A percentile compares a stretch with the other conserved stretches of the same genome.
These are phyloP conservation scores for Geopemphigus sp. DNA, from an alignment of 1,140 invertebrate species.

Conservation along the genomic window DNA sequence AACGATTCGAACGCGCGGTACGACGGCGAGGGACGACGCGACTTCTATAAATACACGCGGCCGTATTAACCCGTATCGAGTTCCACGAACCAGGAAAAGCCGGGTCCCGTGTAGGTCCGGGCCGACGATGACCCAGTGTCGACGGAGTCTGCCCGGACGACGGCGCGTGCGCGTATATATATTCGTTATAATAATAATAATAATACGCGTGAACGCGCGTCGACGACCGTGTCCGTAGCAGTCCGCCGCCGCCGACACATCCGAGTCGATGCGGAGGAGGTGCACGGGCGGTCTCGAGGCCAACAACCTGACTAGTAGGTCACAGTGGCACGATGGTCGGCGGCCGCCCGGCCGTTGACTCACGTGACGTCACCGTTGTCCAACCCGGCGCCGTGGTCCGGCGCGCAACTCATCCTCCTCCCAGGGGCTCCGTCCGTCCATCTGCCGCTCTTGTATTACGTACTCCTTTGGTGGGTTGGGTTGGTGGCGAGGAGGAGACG, in stretches of 20 bases:
- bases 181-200: too few relatives aligned
- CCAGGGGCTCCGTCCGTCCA: too few relatives aligned
- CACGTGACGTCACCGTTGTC: constrained; percentile 46
- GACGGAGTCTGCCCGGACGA: constrained; percentile 12
- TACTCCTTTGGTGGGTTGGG: too few relatives aligned
- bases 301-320: constrained; percentile 50
- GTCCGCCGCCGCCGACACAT: neutral
- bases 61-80: neutral
- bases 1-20: neutral
- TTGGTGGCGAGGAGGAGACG: too few relatives aligned
- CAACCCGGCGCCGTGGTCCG: constrained; percentile 2
- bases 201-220: neutral
- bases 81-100: constrained; percentile 49
- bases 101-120: constrained; percentile 1
- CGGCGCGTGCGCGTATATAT: neutral
- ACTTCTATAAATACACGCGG: too few relatives aligned
- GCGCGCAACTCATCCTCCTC: neutral
- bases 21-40: neutral
- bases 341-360: constrained; percentile 47
- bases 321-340: constrained; percentile 48
- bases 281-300: constrained; percentile 13
- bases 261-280: neutral
- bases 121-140: constrained; percentile 35
- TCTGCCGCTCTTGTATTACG: too few relatives aligned
- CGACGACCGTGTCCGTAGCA: neutral